Base-by-base conservation (phyloP, 2,888 invertebrate genomes). In the Meganola albula region DNA sequence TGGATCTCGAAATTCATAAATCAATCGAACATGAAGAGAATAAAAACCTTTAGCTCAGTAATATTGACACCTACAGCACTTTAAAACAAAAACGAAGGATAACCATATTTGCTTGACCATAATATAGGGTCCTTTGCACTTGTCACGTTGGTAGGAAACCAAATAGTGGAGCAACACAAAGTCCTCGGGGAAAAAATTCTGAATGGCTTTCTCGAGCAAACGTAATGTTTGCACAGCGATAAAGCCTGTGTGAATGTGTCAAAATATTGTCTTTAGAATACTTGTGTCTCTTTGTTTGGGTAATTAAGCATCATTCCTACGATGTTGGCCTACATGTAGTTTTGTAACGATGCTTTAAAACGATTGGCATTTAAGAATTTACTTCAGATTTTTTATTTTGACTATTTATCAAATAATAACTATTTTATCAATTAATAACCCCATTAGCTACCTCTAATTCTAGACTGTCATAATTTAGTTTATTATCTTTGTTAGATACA, bases 161-260 rank as follows among this genome's bases (percentile, higher is more conserved):
- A 85, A 84, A 85, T 64, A 85, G 53, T 56, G 66, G 56, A 58
- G 33, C 37, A 50, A 61, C 62, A 58, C 61, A 60, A 68, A 71
- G 64, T 63, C 66, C 66, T 66, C 60, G 55, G 53, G 62, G 70
- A 79, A 74, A 80, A 82, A 80, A 76, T 57, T 50, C 57, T 77
- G 73, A 75, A 82, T 74, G 71, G 67, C 77, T 79, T 83, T 83
- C 79, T 76, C 82, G 73, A 64, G 67, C 69, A 84, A 80, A 75
- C 80, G 75, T 63, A 54, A 84, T 82, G 74, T 85, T 78, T 79
- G 73, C 49, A 57, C 68, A 72, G 65, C 67, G 84, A 85, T 85
- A 85, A 84, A 79, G 69, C 57, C 68, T 79, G 78, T 82, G 80
- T 85, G 84, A 86, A 85, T 85, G 80, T 82, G 84, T 83, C 84